A percentile compares a stretch with the other conserved stretches of the same genome.
These are phyloP conservation scores for Etheostoma nigrum DNA, from an alignment of 2,797 vertebrate species.

Conservation along the genomic window DNA sequence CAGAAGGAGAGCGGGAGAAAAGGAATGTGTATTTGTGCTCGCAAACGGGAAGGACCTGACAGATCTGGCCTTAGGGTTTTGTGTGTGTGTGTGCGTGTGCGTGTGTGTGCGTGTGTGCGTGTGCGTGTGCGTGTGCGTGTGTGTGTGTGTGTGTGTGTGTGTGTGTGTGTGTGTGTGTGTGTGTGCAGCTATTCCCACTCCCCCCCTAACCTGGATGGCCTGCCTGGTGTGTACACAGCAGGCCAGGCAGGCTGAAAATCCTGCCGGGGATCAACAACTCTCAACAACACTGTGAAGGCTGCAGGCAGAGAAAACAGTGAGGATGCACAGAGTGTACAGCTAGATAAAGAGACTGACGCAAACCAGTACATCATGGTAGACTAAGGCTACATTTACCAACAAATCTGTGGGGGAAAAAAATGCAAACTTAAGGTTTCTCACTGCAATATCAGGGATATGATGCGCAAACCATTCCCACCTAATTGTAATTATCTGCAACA, in stretches of 20 bases:
- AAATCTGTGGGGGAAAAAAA: background rate
- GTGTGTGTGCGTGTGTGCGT: too few species aligned
- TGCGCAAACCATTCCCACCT: background rate
- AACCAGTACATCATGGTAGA: slow-evolving; percentile 15
- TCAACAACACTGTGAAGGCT: slow-evolving; percentile 49
- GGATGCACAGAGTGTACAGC: slow-evolving; percentile 24
- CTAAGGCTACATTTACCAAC: slow-evolving; percentile 7
- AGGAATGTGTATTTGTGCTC: slow-evolving; percentile 59
- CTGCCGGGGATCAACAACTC: slow-evolving; percentile 59
- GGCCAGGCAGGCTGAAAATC: slow-evolving; percentile 51
- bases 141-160: background rate
- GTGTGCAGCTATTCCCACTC: slow-evolving; percentile 7
- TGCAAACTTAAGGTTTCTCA: background rate
- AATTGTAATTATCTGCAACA: background rate
- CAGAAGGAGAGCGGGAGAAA: slow-evolving; percentile 28
- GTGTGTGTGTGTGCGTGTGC: slow-evolving; percentile 15
- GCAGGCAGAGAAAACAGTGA: slow-evolving; percentile 47
- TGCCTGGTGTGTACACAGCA: slow-evolving; percentile 61
- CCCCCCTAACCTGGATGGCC: slow-evolving; percentile 43
- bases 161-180: background rate
- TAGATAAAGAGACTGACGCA: slow-evolving; percentile 32
- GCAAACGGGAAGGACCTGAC: slow-evolving; percentile 59
- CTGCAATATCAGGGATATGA: slow-evolving; percentile 1
- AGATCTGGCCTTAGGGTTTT: slow-evolving; percentile 62
- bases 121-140: background rate